These are phyloP conservation scores for Pitta sordida DNA, from an alignment of 2,113 vertebrate genomes.

Conservation along the genomic window DNA sequence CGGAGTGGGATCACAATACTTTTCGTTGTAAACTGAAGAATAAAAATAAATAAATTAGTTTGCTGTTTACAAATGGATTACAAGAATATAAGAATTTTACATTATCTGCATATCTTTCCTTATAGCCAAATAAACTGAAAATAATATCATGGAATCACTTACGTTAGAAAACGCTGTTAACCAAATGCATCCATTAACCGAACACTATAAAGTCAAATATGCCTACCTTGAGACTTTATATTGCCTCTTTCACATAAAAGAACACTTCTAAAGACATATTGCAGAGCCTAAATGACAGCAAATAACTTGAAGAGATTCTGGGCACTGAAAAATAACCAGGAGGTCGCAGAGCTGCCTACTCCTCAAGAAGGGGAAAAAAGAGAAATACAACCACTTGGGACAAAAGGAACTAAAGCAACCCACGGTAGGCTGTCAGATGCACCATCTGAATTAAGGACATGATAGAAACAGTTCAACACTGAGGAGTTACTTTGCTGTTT, in stretches of 20 bases:
- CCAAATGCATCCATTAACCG: background rate
- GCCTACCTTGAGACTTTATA: background rate
- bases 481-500: background rate
- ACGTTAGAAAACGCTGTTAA: background rate
- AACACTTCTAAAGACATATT: background rate
- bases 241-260: background rate
- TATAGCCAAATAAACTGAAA: background rate
- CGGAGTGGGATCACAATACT: constrained; percentile 82
- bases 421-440: background rate
- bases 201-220: background rate
- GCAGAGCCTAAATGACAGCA: background rate
- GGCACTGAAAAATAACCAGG: background rate
- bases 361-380: background rate
- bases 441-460: background rate
- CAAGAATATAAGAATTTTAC: background rate
- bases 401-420: background rate
- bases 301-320: background rate
- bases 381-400: background rate
- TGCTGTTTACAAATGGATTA: background rate
- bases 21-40: constrained; percentile 76
- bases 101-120: background rate
- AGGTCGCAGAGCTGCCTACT: background rate
- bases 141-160: background rate
- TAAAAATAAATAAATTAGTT: constrained; percentile 5
- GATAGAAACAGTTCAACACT: background rate